Evolutionary conservation across 2,888 invertebrate species (phyloP).

Genomic region (Plutella xylostella): DNA sequence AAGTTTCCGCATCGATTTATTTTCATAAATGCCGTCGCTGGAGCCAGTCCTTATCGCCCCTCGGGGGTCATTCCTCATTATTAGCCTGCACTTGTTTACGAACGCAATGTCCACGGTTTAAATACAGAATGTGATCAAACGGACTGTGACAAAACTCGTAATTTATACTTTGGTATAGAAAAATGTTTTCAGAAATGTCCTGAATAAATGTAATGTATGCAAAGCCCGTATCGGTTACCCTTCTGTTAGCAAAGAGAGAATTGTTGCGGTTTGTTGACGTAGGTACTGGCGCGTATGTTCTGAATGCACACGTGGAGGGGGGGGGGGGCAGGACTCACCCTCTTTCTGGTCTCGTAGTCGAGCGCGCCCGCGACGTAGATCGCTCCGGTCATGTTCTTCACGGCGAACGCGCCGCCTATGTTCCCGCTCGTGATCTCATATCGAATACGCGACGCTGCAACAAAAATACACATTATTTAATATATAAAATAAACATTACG

Average conservation of each 20-base stretch:
- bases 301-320: conserved; percentile 6
- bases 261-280: neutral
- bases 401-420: conserved; percentile 97
- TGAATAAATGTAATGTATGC: neutral
- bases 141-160: too few species aligned
- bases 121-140: too few species aligned
- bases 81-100: conserved; percentile 17
- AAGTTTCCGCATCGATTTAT: conserved; percentile 25
- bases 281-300: neutral
- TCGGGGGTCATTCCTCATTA: conserved; percentile 28
- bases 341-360: conserved; percentile 95
- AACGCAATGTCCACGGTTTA: neutral
- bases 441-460: conserved; percentile 96
- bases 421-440: conserved; percentile 99
- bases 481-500: neutral
- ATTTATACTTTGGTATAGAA: too few species aligned
- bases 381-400: conserved; percentile 98
- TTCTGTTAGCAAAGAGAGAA: neutral
- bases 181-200: neutral
- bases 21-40: conserved; percentile 11
- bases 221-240: neutral
- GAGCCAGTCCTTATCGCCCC: conserved; percentile 22
- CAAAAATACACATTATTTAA: conserved; percentile 27
- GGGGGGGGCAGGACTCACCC: conserved; percentile 76
- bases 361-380: conserved; percentile 97